Conservation (phyloP, 1,140 invertebrate genomes). For the Geopemphigus sp. region DNA sequence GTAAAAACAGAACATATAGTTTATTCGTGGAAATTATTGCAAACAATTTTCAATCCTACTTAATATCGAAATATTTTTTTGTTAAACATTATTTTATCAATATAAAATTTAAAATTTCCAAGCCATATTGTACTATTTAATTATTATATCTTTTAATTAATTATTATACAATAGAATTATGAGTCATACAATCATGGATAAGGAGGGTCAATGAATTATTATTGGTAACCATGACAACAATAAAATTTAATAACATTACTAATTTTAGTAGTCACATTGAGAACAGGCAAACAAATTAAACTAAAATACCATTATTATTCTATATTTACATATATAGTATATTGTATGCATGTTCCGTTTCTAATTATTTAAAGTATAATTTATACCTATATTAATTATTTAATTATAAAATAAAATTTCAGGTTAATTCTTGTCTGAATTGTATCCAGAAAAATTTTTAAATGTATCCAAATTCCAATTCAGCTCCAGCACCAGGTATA, state of each 20-base stretch:
- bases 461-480: conserved; percentile 28
- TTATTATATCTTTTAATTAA: no score
- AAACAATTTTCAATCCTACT: no score
- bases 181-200: neutral
- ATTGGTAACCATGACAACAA: conserved; percentile 8
- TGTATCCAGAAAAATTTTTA: neutral
- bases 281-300: neutral
- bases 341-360: neutral
- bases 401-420: no score
- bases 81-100: no score
- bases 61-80: no score
- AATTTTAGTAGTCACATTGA: neutral
- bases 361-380: neutral
- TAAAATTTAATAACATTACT: no score
- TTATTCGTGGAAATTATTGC: no score
- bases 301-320: neutral
- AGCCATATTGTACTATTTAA: no score
- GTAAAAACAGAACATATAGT: no score
- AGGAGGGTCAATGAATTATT: neutral
- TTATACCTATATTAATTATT: neutral
- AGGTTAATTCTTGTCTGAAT: neutral
- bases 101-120: no score
- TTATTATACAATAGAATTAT: neutral
- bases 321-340: neutral
- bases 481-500: conserved; percentile 3